Evolutionary conservation across 2,888 invertebrate species (phyloP).

Genomic region (Rotaria magnacalcarata): DNA sequence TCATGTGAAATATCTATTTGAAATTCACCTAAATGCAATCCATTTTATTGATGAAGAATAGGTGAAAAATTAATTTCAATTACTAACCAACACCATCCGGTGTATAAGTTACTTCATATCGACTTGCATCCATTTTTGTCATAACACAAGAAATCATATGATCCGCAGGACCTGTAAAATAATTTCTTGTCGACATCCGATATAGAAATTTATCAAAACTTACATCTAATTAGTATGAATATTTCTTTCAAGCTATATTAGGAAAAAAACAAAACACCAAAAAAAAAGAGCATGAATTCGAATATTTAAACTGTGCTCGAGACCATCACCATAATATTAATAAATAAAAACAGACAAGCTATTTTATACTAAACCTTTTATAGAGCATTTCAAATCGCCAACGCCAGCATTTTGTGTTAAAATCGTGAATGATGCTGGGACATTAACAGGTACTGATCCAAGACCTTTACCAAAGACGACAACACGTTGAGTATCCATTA

Average conservation of each 20-base stretch:
- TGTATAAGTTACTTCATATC: constrained; percentile 12
- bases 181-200: background rate
- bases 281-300: background rate
- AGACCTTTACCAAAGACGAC: constrained; percentile 81
- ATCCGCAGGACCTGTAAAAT: background rate
- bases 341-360: background rate
- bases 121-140: background rate
- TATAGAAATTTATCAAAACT: background rate
- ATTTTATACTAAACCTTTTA: background rate
- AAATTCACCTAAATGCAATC: background rate
- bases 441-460: constrained; percentile 73
- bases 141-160: background rate
- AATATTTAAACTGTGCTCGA: background rate
- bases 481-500: constrained; percentile 62
- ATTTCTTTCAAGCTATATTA: background rate
- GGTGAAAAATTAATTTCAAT: no score
- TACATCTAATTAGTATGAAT: background rate
- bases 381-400: constrained; percentile 48
- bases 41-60: background rate
- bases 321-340: background rate
- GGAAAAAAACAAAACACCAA: constrained; percentile 9
- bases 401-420: constrained; percentile 68
- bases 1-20: background rate
- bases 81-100: background rate
- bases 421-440: constrained; percentile 76